Evolutionary conservation across 2,797 vertebrate species (phyloP), one percentile per base, ranked within the genome.

Genomic region (Menidia menidia): DNA sequence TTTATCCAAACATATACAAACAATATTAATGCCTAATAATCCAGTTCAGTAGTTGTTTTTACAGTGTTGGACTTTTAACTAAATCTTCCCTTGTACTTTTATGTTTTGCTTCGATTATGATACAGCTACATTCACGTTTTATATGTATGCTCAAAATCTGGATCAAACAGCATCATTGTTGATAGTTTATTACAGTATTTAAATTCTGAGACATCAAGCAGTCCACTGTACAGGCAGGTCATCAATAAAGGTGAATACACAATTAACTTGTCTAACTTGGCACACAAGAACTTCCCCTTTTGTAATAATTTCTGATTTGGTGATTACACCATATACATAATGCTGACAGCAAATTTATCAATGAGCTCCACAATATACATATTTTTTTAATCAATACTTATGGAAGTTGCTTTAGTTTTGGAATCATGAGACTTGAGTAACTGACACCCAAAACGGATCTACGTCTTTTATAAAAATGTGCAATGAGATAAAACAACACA

Each of bases 131-230:
- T 7, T 39, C 11, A n/a, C 15, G 15, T 45, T 19, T 1, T 5
- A 30, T 11, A 41, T 18, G 14, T 15, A 45, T 7, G 6, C 35
- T 7, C 7, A 10, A 33, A 7, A 18, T 4, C 18, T 18, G 19
- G 0, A 3, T 30, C 14, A 60, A 35, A 39, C 0, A 48, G n/a
- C 2, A 47, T 35, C 16, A 59, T 70, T 71, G 33, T 77, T 80
- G 45, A 64, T 71, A 12, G 64, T 91, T 92, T 91, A 92, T 89
- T 92, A 88, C 84, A 87, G 74, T 77, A 82, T 80, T 81, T 83
- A 82, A 89, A 88, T 78, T 73, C 45, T 59, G 72, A 88, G 83
- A 90, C 80, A 82, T 88, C 81, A 84, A 85, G 82, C 80, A 87
- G 39, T 82, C 84, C 55, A 85, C 72, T 91, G 83, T 89, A 92